Percentiles rank a stretch among this genome's conserved stretches.
phyloP scores from a whole-genome alignment of 2,797 vertebrate genomes.

The Artibeus lituratus region DNA sequence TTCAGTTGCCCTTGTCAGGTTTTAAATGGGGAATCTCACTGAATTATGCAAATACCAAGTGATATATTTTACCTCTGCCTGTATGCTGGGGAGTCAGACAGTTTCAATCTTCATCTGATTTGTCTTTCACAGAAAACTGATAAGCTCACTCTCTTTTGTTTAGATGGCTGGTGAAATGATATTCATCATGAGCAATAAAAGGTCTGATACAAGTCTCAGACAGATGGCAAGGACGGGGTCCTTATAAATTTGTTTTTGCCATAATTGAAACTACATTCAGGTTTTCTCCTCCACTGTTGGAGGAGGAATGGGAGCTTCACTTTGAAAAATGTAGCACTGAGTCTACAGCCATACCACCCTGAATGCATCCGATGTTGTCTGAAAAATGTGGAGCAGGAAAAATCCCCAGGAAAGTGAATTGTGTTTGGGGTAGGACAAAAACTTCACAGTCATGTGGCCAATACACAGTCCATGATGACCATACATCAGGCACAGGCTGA shows the following conservation, averaged over 20 bases:
- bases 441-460: slow-evolving; percentile 46
- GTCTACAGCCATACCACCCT: too few species aligned
- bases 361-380: not conserved
- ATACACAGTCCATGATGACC: slow-evolving; percentile 31
- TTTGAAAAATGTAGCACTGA: slow-evolving; percentile 57
- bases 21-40: slow-evolving; percentile 68
- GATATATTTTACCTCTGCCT: slow-evolving; percentile 65
- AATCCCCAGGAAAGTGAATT: slow-evolving; percentile 56
- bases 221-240: slow-evolving; percentile 77
- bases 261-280: slow-evolving; percentile 75
- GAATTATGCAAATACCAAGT: slow-evolving; percentile 72
- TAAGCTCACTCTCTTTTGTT: slow-evolving; percentile 56
- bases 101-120: slow-evolving; percentile 60
- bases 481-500: slow-evolving; percentile 55
- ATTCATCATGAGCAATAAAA: slow-evolving; percentile 52
- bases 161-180: slow-evolving; percentile 53
- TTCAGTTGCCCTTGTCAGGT: not conserved
- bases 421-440: slow-evolving; percentile 27
- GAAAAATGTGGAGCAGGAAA: slow-evolving; percentile 63
- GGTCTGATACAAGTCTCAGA: slow-evolving; percentile 29
- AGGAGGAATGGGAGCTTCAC: slow-evolving; percentile 10
- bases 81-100: slow-evolving; percentile 61
- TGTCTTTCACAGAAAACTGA: slow-evolving; percentile 49
- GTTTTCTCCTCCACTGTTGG: slow-evolving; percentile 55
- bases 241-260: slow-evolving; percentile 76